Conservation (phyloP, 1,140 invertebrate species). For the Meloidogyne chitwoodi region DNA sequence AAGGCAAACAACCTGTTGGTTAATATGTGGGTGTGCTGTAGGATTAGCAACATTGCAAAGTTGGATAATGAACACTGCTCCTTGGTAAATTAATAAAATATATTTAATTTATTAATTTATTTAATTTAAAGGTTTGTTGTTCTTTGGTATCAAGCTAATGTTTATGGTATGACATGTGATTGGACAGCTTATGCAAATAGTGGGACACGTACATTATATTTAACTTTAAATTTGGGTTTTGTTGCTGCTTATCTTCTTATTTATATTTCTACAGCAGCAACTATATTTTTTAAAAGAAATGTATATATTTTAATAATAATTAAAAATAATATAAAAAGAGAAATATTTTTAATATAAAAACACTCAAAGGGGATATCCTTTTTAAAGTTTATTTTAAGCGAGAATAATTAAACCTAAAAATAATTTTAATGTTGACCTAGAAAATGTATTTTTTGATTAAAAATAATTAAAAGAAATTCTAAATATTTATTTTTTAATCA, state of each 20-base stretch:
- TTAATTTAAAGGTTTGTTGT: slow-evolving; percentile 7
- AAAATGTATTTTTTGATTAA: too few relatives aligned
- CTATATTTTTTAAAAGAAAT: slow-evolving; percentile 5
- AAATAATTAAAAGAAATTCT: too few relatives aligned
- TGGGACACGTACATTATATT: slow-evolving; percentile 4
- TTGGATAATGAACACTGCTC: background rate
- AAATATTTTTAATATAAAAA: too few relatives aligned
- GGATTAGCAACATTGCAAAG: background rate
- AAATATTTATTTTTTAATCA: too few relatives aligned
- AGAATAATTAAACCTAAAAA: too few relatives aligned
- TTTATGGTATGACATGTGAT: slow-evolving; percentile 19
- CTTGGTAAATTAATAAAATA: slow-evolving; percentile 4
- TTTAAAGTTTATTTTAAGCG: too few relatives aligned
- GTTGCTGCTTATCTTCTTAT: slow-evolving; percentile 5
- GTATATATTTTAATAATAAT: background rate
- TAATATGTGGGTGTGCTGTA: background rate
- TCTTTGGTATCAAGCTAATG: slow-evolving; percentile 1
- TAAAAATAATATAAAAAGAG: too few relatives aligned
- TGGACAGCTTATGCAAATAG: slow-evolving; percentile 11
- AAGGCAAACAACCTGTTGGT: slow-evolving; percentile 1
- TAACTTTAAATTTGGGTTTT: background rate
- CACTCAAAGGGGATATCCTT: too few relatives aligned
- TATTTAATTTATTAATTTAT: background rate
- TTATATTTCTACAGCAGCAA: slow-evolving; percentile 1
- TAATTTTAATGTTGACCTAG: too few relatives aligned